These are phyloP conservation scores for Rhingia campestris DNA, from an alignment of 2,888 invertebrate species.

Conservation along the genomic window DNA sequence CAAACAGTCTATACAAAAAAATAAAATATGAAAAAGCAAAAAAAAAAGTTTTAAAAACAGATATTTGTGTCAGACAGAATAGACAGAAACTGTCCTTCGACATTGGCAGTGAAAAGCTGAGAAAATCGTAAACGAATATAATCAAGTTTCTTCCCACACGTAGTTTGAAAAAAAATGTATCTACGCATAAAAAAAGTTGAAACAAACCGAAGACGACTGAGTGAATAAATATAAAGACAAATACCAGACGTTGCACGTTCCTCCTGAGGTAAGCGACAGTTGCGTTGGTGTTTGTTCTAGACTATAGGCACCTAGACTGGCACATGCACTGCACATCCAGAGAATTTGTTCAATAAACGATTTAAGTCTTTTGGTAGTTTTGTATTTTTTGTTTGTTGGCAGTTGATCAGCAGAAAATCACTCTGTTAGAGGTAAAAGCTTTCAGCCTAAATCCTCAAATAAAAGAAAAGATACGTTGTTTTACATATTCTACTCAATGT, in stretches of 20 bases:
- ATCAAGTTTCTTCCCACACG: neutral
- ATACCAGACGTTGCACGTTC: conserved; percentile 11
- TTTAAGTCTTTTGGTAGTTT: too few species aligned
- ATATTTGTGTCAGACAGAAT: neutral
- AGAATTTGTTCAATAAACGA: too few species aligned
- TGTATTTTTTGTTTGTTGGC: too few species aligned
- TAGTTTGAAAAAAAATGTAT: too few species aligned
- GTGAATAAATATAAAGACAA: neutral
- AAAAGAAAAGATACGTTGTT: too few species aligned
- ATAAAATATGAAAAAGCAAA: neutral
- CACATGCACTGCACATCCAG: neutral
- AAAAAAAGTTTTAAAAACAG: neutral
- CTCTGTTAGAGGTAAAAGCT: too few species aligned
- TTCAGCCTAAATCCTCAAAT: too few species aligned
- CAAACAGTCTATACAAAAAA: too few species aligned
- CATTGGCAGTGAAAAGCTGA: conserved; percentile 30
- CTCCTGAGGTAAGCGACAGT: neutral
- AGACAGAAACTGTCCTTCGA: conserved; percentile 4
- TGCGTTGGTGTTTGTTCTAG: conserved; percentile 8
- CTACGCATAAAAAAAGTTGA: neutral
- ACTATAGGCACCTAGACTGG: neutral
- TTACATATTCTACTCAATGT: too few species aligned
- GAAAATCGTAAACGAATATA: neutral
- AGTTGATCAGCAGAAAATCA: too few species aligned
- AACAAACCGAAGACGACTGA: neutral